Conservation (phyloP, 1,140 invertebrate species). For the Telenomus remus region DNA sequence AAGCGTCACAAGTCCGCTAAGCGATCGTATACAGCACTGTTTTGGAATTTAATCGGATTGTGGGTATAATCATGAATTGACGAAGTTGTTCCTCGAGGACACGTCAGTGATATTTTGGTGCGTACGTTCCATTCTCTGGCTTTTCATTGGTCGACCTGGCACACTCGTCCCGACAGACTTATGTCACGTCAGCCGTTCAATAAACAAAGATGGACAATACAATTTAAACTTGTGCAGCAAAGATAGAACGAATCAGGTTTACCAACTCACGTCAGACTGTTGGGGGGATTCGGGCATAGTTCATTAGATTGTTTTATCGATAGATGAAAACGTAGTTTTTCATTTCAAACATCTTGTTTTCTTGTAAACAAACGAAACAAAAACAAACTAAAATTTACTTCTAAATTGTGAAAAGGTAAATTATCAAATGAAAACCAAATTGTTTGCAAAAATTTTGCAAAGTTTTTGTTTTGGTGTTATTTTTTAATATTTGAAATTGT, state of each 20-base stretch:
- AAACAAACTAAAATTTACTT: too few species aligned
- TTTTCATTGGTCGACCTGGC: conserved; percentile 56
- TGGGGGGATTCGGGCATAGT: too few species aligned
- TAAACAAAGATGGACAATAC: conserved; percentile 5
- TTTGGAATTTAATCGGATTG: conserved; percentile 53
- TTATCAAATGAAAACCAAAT: too few species aligned
- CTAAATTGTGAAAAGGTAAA: too few species aligned
- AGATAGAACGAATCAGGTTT: background rate
- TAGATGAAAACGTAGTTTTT: too few species aligned
- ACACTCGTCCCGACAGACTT: conserved; percentile 18
- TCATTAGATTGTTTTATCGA: too few species aligned
- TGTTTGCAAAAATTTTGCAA: too few species aligned
- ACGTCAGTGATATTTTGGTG: conserved; percentile 72
- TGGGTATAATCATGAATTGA: conserved; percentile 64
- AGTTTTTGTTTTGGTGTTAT: too few species aligned
- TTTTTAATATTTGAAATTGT: too few species aligned
- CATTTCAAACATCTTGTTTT: too few species aligned
- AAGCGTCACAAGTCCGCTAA: conserved; percentile 19
- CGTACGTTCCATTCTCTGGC: conserved; percentile 57
- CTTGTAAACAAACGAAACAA: too few species aligned
- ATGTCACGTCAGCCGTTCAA: conserved; percentile 34
- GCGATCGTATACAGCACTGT: conserved; percentile 39
- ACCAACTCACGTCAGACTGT: background rate
- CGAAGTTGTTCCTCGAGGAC: conserved; percentile 66
- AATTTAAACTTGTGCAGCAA: background rate